Percentiles rank a stretch among this genome's conserved stretches.
phyloP scores from a whole-genome alignment of 2,797 vertebrate genomes.

The Centropyge bicolor region DNA sequence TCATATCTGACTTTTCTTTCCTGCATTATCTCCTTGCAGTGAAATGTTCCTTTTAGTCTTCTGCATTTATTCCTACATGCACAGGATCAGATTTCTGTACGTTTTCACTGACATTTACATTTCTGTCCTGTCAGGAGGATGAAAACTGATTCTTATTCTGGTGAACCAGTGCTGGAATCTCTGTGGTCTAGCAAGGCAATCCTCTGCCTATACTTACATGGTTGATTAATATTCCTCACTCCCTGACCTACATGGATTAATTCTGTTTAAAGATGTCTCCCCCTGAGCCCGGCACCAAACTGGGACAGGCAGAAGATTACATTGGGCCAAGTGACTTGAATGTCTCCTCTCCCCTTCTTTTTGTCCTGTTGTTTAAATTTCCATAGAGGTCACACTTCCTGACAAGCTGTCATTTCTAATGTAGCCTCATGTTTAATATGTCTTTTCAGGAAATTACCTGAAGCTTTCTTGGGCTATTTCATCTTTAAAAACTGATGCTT shows the following conservation, averaged over 20 bases:
- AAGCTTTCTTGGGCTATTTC: neutral
- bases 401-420: neutral
- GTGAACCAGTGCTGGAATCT: conserved; percentile 24
- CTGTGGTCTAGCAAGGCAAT: conserved; percentile 14
- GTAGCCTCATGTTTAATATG: neutral
- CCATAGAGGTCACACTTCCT: conserved; percentile 4
- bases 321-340: neutral
- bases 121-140: neutral
- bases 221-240: conserved; percentile 67
- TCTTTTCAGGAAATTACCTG: neutral
- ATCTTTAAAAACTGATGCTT: neutral
- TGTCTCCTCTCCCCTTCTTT: neutral
- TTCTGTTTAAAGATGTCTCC: conserved; percentile 62
- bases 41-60: neutral
- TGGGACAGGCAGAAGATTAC: conserved; percentile 56
- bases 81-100: neutral
- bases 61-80: neutral
- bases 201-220: conserved; percentile 40
- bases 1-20: neutral
- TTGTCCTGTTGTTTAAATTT: conserved; percentile 14
- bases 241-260: conserved; percentile 68
- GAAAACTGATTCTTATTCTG: conserved; percentile 16
- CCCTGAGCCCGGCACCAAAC: conserved; percentile 37
- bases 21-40: neutral
- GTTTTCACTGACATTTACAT: neutral